Percentiles rank a stretch among this genome's conserved stretches.
These are phyloP conservation scores for Xenopus tropicalis DNA, from an alignment of 2,113 vertebrate species.

Conservation along the genomic window UCB_Xtro_10.0 CM004443.2:29779501-29780000, in stretches of 20 bases:
- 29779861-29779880: slow-evolving; percentile 97
- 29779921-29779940: slow-evolving; percentile 48
- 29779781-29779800: slow-evolving; percentile 98
- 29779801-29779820: slow-evolving; percentile 98
- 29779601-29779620: slow-evolving; percentile 23
- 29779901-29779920: slow-evolving; percentile 95
- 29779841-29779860: slow-evolving; percentile 93
- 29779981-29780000: slow-evolving; percentile 51
- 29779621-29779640: slow-evolving; percentile 16
- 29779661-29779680: slow-evolving; percentile 24
- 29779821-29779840: slow-evolving; percentile 98
- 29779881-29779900: slow-evolving; percentile 99
- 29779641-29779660: slow-evolving; percentile 10
- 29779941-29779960: slow-evolving; percentile 42
- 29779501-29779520: slow-evolving; percentile 96
- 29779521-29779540: slow-evolving; percentile 97
- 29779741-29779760: slow-evolving; percentile 92
- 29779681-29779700: slow-evolving; percentile 38
- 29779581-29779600: slow-evolving; percentile 57
- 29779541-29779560: slow-evolving; percentile 95
- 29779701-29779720: slow-evolving; percentile 51
- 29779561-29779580: slow-evolving; percentile 95
- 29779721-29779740: slow-evolving; percentile 54
- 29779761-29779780: slow-evolving; percentile 99
- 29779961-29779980: slow-evolving; percentile 42